Conservation (phyloP, 1,140 invertebrate genomes). For the Pseudomyrmex pallidus region DNA sequence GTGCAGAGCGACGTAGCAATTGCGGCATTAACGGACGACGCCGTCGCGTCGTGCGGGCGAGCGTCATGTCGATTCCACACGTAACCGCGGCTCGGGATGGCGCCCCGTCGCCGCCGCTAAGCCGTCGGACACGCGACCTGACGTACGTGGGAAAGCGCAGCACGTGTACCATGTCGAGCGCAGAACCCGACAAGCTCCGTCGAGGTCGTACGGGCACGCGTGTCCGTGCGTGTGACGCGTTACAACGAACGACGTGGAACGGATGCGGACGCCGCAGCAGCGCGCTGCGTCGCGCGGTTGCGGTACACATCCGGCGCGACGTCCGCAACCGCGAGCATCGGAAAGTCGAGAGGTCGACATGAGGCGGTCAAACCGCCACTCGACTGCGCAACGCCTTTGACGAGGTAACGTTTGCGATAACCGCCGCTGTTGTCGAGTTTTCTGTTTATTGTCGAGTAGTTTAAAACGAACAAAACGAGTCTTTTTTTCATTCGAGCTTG, state of each 20-base stretch:
- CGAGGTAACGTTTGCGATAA: neutral
- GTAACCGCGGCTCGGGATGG: slow-evolving; percentile 32
- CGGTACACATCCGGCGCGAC: slow-evolving; percentile 35
- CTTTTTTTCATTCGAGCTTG: slow-evolving; percentile 1
- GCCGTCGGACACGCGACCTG: slow-evolving; percentile 55
- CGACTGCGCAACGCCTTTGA: slow-evolving; percentile 41
- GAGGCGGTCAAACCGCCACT: slow-evolving; percentile 27
- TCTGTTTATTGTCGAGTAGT: neutral
- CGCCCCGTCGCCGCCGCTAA: slow-evolving; percentile 17
- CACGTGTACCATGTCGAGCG: slow-evolving; percentile 75
- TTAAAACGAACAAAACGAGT: neutral
- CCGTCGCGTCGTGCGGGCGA: neutral
- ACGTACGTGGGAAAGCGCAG: slow-evolving; percentile 72
- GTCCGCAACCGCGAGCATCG: slow-evolving; percentile 45
- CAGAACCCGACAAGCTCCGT: slow-evolving; percentile 63
- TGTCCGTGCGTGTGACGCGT: slow-evolving; percentile 73
- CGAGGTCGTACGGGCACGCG: slow-evolving; percentile 46
- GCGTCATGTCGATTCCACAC: slow-evolving; percentile 39
- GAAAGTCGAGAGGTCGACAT: slow-evolving; percentile 65
- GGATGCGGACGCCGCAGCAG: slow-evolving; percentile 16
- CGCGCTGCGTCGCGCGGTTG: slow-evolving; percentile 1
- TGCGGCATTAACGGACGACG: slow-evolving; percentile 1
- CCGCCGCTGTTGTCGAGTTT: neutral
- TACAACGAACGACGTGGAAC: slow-evolving; percentile 45
- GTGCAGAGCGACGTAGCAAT: neutral